Percentiles rank a stretch among this genome's conserved stretches.
These are phyloP conservation scores for Cryptus viduatorius DNA, from an alignment of 2,888 invertebrate species.

Conservation along the genomic window DNA sequence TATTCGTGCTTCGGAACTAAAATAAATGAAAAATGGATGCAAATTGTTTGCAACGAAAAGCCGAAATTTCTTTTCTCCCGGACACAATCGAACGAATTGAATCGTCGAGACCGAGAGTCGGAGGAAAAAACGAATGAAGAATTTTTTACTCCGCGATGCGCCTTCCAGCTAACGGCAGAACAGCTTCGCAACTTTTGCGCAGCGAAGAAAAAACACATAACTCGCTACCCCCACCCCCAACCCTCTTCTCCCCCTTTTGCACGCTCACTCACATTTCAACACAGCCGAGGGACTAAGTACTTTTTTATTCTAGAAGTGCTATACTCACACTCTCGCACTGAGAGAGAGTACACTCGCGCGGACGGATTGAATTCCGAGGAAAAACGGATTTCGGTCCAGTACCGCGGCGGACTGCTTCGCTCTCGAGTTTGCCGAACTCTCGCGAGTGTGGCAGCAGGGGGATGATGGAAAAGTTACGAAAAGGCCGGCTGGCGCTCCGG, in stretches of 20 bases:
- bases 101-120: constrained; percentile 14
- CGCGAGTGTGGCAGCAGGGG: constrained; percentile 12
- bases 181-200: constrained; percentile 51
- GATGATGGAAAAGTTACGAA: constrained; percentile 62
- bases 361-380: constrained; percentile 60
- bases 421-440: constrained; percentile 53
- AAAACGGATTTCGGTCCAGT: constrained; percentile 58
- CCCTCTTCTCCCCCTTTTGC: neutral
- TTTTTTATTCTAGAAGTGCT: constrained; percentile 46
- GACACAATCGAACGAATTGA: constrained; percentile 56
- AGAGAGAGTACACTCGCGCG: constrained; percentile 10
- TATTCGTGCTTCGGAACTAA: neutral
- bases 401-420: neutral
- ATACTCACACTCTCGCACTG: neutral
- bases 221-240: neutral
- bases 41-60: constrained; percentile 43
- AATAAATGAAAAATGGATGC: constrained; percentile 23
- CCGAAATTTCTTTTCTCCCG: constrained; percentile 31
- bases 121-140: constrained; percentile 22
- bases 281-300: constrained; percentile 39
- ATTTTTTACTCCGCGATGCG: constrained; percentile 24
- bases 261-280: constrained; percentile 31
- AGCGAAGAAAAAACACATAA: constrained; percentile 22
- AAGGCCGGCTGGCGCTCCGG: constrained; percentile 20
- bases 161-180: constrained; percentile 30